Evolutionary conservation across 2,888 invertebrate species (phyloP).

Genomic region (Cacoxenus indagator): DNA sequence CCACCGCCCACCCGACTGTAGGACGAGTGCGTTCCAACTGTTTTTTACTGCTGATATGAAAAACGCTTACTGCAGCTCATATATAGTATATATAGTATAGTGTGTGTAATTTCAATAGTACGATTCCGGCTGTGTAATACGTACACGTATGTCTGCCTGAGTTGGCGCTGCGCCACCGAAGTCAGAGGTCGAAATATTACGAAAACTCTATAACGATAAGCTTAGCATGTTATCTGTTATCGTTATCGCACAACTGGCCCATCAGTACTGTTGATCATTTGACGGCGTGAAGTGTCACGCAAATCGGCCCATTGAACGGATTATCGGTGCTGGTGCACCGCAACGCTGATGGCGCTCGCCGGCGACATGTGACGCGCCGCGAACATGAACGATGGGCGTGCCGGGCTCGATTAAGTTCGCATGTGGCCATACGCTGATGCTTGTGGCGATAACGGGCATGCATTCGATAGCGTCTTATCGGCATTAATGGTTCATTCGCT

Average conservation of each 20-base stretch:
- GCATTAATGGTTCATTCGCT: background rate
- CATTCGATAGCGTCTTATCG: background rate
- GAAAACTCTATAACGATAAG: background rate
- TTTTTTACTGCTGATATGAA: background rate
- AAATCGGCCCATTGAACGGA: too few species aligned
- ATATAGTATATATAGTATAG: too few species aligned
- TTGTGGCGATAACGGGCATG: constrained; percentile 7
- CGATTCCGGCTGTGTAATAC: background rate
- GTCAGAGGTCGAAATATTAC: background rate
- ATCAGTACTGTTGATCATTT: background rate
- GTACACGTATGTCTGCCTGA: background rate
- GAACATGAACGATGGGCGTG: constrained; percentile 37
- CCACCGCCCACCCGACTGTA: too few species aligned
- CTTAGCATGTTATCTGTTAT: background rate
- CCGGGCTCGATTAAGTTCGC: constrained; percentile 7
- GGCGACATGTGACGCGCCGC: background rate
- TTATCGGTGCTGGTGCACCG: too few species aligned
- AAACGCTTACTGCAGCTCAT: too few species aligned
- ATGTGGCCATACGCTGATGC: constrained; percentile 29
- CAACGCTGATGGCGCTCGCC: background rate
- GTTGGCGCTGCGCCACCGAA: background rate
- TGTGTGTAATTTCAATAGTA: background rate
- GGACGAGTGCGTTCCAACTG: too few species aligned
- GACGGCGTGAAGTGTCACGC: background rate
- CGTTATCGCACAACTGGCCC: background rate